These are phyloP conservation scores for Fabriciana adippe DNA, from an alignment of 2,888 invertebrate species.

Conservation along the genomic window DNA sequence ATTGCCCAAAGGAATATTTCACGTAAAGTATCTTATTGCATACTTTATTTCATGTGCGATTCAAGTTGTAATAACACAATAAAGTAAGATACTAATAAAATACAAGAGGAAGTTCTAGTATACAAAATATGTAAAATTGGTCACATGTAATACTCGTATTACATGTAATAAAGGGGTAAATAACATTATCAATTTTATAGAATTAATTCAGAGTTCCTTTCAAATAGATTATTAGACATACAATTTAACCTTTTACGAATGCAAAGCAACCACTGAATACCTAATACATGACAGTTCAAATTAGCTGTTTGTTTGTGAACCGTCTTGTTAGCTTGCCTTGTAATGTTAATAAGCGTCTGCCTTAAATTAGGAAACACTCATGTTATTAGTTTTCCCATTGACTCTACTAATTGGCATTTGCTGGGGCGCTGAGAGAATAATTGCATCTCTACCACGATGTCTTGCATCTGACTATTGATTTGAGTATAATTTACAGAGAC, in stretches of 20 bases:
- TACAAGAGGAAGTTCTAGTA: background rate
- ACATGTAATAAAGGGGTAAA: background rate
- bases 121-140: background rate
- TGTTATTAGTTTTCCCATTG: conserved; percentile 37
- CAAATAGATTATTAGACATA: conserved; percentile 15
- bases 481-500: conserved; percentile 5
- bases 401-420: conserved; percentile 35
- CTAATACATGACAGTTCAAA: conserved; percentile 46
- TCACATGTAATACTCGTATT: too few relatives aligned
- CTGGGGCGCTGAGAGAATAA: conserved; percentile 22
- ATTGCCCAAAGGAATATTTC: background rate
- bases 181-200: conserved; percentile 1
- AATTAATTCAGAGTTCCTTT: conserved; percentile 5
- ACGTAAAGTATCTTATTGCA: background rate
- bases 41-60: background rate
- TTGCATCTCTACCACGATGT: conserved; percentile 23
- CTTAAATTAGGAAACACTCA: conserved; percentile 38
- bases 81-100: background rate
- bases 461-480: conserved; percentile 26
- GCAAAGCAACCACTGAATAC: conserved; percentile 19
- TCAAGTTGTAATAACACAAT: background rate
- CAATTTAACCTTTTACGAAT: conserved; percentile 26
- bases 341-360: conserved; percentile 59
- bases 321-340: conserved; percentile 57
- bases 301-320: conserved; percentile 54